Conservation (phyloP, 1,140 invertebrate genomes). For the Pogonomyrmex barbatus region DNA sequence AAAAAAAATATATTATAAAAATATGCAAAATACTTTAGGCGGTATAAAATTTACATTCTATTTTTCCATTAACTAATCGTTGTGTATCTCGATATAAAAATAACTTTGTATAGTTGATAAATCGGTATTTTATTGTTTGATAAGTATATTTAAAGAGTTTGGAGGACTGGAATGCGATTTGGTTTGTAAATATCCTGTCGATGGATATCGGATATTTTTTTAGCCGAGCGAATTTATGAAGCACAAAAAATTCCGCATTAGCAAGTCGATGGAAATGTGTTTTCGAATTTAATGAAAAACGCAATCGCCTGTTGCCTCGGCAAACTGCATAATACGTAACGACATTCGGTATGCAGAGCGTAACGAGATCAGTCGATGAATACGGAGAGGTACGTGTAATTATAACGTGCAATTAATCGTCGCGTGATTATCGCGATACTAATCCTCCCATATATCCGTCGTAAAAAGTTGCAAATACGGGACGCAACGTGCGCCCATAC, state of each 20-base stretch:
- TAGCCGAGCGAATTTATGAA: neutral
- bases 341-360: neutral
- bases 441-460: neutral
- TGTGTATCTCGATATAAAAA: neutral
- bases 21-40: neutral
- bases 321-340: neutral
- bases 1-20: neutral
- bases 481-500: neutral
- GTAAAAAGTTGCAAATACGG: neutral
- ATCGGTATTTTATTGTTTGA: neutral
- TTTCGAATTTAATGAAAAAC: slow-evolving; percentile 33
- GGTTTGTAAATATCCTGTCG: neutral
- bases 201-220: neutral
- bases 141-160: neutral
- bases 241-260: neutral
- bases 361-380: neutral
- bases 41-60: neutral
- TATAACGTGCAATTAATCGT: slow-evolving; percentile 16
- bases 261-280: neutral
- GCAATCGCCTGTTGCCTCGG: neutral
- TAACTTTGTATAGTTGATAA: neutral
- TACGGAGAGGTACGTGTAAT: neutral
- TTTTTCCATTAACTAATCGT: neutral
- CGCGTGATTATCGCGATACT: neutral
- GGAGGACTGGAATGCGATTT: neutral